phyloP scores from a whole-genome alignment of 1,140 invertebrate species.

The Pseudomyrmex dendroicus region DNA sequence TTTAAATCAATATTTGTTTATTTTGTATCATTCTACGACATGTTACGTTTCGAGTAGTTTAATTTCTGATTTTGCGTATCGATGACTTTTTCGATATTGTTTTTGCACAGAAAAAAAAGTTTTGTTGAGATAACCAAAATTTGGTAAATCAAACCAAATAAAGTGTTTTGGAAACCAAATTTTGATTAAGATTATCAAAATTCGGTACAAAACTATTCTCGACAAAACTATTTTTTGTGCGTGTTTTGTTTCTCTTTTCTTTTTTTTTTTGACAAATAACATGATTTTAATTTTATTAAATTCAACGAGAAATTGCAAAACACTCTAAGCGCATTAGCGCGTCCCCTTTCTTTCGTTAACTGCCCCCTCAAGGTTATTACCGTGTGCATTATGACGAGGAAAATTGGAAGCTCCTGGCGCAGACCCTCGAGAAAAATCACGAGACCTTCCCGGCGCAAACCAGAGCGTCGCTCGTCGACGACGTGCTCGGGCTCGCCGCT shows the following conservation, averaged over 20 bases:
- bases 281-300: constrained; percentile 8
- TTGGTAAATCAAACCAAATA: no score
- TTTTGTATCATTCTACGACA: background rate
- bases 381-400: constrained; percentile 88
- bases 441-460: constrained; percentile 85
- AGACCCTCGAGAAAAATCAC: constrained; percentile 82
- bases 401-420: constrained; percentile 87
- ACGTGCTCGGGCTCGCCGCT: constrained; percentile 85
- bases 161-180: no score
- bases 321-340: constrained; percentile 19
- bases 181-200: no score
- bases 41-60: background rate
- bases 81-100: background rate
- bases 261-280: background rate
- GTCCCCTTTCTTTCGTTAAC: constrained; percentile 74
- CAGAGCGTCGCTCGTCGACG: constrained; percentile 87
- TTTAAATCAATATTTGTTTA: background rate
- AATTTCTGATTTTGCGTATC: background rate
- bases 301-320: constrained; percentile 5
- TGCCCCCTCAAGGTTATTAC: constrained; percentile 85
- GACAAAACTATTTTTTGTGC: no score
- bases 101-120: background rate
- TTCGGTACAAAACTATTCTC: no score
- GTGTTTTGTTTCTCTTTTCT: no score
- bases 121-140: no score